These are phyloP conservation scores for Platygyra sinensis DNA, from an alignment of 64 coral and sea anemone genomes.

Conservation along the genomic window DNA sequence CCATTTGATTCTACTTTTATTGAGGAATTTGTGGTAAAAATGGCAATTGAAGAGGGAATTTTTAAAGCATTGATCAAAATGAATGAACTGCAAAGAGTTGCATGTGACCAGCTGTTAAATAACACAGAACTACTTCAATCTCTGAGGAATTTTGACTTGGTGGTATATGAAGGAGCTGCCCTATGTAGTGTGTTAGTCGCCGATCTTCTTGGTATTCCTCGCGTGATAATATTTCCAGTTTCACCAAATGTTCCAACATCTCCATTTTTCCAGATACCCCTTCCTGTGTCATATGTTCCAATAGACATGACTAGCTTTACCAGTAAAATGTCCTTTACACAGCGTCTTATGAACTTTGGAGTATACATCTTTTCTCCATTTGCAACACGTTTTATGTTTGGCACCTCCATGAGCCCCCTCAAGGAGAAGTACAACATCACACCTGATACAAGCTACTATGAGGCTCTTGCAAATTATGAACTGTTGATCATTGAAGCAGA, in stretches of 20 bases:
- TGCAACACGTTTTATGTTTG: background rate
- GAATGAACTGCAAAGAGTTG: background rate
- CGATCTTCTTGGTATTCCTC: constrained; percentile 21
- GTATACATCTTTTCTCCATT: background rate
- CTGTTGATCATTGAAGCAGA: constrained; percentile 39
- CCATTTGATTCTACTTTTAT: background rate
- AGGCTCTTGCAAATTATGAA: constrained; percentile 4
- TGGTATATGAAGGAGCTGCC: background rate
- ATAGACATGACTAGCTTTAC: background rate
- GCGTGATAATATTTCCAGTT: background rate
- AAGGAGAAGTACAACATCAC: constrained; percentile 50
- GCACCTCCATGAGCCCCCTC: background rate
- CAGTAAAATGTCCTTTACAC: constrained; percentile 41
- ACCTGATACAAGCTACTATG: background rate
- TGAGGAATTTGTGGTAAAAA: background rate
- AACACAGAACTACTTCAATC: constrained; percentile 5
- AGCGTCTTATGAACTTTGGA: constrained; percentile 37
- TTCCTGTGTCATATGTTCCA: constrained; percentile 44
- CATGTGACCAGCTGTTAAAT: constrained; percentile 15
- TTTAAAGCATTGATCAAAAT: background rate
- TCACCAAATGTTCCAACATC: background rate
- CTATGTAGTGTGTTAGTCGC: background rate
- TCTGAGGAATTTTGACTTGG: constrained; percentile 32
- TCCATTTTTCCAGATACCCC: background rate
- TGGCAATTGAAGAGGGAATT: background rate